These are phyloP conservation scores for Aspidoscelis tigris DNA, from an alignment of 2,113 vertebrate species.

Conservation along the genomic window DNA sequence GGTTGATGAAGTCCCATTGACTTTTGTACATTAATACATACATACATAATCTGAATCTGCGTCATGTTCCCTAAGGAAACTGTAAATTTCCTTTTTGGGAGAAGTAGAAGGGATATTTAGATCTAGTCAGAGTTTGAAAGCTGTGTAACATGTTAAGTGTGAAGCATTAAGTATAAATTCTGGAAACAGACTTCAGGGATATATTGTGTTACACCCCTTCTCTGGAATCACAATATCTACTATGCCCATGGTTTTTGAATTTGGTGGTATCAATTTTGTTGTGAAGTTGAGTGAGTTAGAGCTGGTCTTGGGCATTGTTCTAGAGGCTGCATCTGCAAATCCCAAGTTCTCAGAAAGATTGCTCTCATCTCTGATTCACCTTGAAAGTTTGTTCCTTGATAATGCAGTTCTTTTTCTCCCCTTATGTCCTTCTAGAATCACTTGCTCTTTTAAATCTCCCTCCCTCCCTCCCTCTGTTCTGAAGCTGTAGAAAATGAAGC, in stretches of 20 bases:
- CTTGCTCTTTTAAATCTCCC: not conserved
- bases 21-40: not conserved
- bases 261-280: not conserved
- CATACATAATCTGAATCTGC: constrained; percentile 9
- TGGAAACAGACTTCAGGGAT: not conserved
- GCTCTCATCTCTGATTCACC: not conserved
- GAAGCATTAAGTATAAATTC: not conserved
- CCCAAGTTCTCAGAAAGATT: not conserved
- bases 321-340: too few relatives aligned
- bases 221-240: not conserved
- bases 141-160: not conserved
- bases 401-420: not conserved
- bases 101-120: not conserved
- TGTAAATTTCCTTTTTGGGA: constrained; percentile 13
- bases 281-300: not conserved
- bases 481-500: not conserved
- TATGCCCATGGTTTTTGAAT: not conserved
- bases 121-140: not conserved
- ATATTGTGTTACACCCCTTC: not conserved
- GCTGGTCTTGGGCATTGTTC: not conserved
- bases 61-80: not conserved
- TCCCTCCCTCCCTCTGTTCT: not conserved
- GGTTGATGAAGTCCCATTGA: constrained; percentile 12
- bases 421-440: not conserved
- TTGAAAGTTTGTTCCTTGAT: not conserved